phyloP scores from a whole-genome alignment of 53 echinoderm and acorn worm genomes.

The Henricia sp. region DNA sequence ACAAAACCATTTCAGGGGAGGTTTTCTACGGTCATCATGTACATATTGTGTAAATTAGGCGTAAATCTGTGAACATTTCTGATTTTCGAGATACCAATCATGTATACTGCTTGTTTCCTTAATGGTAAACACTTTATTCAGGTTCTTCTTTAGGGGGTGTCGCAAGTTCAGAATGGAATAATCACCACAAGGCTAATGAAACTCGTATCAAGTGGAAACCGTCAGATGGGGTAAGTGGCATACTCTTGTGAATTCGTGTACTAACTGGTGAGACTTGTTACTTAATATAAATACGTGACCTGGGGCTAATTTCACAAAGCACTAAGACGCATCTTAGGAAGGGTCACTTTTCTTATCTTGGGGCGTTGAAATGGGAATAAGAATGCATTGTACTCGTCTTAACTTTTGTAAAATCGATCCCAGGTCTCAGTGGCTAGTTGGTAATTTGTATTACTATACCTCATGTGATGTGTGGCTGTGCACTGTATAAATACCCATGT shows the following conservation, averaged over 20 bases:
- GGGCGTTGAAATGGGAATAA: too few relatives aligned
- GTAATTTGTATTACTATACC: neutral
- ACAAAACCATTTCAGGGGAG: too few relatives aligned
- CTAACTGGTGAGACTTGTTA: too few relatives aligned
- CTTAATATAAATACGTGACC: too few relatives aligned
- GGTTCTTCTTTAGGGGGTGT: neutral
- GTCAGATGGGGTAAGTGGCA: constrained; percentile 67
- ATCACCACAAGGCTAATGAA: constrained; percentile 14
- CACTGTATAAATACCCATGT: neutral
- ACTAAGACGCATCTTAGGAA: too few relatives aligned
- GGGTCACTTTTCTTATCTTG: too few relatives aligned
- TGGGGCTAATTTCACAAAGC: neutral
- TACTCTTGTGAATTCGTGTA: too few relatives aligned
- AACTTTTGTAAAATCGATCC: too few relatives aligned
- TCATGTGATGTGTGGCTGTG: neutral
- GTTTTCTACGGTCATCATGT: too few relatives aligned
- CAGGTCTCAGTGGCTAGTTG: too few relatives aligned
- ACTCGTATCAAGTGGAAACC: constrained; percentile 52
- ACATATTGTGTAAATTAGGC: neutral
- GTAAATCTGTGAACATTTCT: neutral
- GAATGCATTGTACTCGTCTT: too few relatives aligned
- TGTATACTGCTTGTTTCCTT: too few relatives aligned
- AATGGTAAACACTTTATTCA: constrained; percentile 4
- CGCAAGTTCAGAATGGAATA: neutral
- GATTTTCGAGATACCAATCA: neutral